Percentiles rank a stretch among this genome's conserved stretches.
These are phyloP conservation scores for Drosophila mercatorum DNA, from an alignment of 2,888 invertebrate species.

Conservation along the genomic window DNA sequence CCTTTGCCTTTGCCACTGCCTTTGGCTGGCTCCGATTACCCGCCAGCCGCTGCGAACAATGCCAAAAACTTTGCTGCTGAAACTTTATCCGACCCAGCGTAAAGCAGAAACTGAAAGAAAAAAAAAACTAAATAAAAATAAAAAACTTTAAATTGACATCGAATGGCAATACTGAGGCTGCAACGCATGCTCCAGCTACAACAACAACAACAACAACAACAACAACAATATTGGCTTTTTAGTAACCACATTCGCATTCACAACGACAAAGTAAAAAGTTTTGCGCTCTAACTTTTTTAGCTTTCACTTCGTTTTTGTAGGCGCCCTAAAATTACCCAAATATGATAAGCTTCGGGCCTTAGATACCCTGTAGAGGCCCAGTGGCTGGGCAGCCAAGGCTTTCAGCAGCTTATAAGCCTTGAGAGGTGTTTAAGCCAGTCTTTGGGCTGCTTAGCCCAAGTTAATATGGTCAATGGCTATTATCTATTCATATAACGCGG, in stretches of 20 bases:
- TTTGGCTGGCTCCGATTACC: slow-evolving; percentile 11
- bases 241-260: slow-evolving; percentile 56
- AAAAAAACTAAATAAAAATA: slow-evolving; percentile 37
- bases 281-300: slow-evolving; percentile 32
- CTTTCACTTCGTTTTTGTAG: slow-evolving; percentile 3
- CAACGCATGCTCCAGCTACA: slow-evolving; percentile 41
- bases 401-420: too few relatives aligned
- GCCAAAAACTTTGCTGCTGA: slow-evolving; percentile 44
- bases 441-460: neutral
- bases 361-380: slow-evolving; percentile 27
- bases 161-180: slow-evolving; percentile 65
- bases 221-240: slow-evolving; percentile 10
- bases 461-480: neutral
- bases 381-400: neutral
- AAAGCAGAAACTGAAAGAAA: neutral
- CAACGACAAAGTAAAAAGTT: slow-evolving; percentile 73
- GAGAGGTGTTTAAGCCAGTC: neutral
- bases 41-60: slow-evolving; percentile 38
- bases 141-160: slow-evolving; percentile 79
- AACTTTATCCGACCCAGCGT: slow-evolving; percentile 44
- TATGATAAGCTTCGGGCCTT: slow-evolving; percentile 57
- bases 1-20: slow-evolving; percentile 18
- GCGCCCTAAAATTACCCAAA: slow-evolving; percentile 34
- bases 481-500: neutral
- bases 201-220: slow-evolving; percentile 9